Percentiles rank a stretch among this genome's conserved stretches.
Evolutionary conservation across 2,888 invertebrate genomes (phyloP).

Genomic region (Epirrita christyi): DNA sequence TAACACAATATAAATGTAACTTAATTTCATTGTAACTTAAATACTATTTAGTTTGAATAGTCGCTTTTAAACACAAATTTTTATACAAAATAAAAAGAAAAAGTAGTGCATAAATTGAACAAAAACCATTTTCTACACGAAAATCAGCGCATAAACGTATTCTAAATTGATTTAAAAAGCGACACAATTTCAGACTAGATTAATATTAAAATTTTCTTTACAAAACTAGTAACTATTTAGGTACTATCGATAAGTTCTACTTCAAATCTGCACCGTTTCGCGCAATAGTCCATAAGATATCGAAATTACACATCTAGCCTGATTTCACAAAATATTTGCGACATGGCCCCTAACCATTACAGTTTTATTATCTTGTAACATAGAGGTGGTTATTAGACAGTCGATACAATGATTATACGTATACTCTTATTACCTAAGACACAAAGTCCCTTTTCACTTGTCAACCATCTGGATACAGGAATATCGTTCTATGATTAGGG

Average conservation of each 20-base stretch:
- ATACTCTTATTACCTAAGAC: conserved; percentile 27
- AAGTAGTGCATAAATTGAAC: conserved; percentile 4
- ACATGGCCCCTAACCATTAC: conserved; percentile 45
- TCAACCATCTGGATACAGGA: conserved; percentile 11
- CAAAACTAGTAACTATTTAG: conserved; percentile 51
- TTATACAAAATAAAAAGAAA: conserved; percentile 1
- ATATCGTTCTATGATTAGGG: neutral
- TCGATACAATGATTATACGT: conserved; percentile 32
- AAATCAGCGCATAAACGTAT: conserved; percentile 23
- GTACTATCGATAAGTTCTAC: conserved; percentile 42
- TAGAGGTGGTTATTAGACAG: conserved; percentile 43
- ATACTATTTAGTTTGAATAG: conserved; percentile 57
- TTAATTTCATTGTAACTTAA: conserved; percentile 48
- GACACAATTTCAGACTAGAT: conserved; percentile 76
- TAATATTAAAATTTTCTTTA: conserved; percentile 59
- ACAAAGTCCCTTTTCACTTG: conserved; percentile 28
- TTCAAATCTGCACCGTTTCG: conserved; percentile 10
- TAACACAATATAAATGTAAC: conserved; percentile 48
- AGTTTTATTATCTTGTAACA: conserved; percentile 31
- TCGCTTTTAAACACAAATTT: conserved; percentile 60
- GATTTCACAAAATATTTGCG: neutral
- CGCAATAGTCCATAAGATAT: conserved; percentile 4
- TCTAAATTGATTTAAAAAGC: conserved; percentile 60
- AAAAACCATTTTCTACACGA: conserved; percentile 6
- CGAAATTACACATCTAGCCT: conserved; percentile 47